These are phyloP conservation scores for Athene cunicularia DNA, from an alignment of 2,113 vertebrate species.

Conservation along the genomic window DNA sequence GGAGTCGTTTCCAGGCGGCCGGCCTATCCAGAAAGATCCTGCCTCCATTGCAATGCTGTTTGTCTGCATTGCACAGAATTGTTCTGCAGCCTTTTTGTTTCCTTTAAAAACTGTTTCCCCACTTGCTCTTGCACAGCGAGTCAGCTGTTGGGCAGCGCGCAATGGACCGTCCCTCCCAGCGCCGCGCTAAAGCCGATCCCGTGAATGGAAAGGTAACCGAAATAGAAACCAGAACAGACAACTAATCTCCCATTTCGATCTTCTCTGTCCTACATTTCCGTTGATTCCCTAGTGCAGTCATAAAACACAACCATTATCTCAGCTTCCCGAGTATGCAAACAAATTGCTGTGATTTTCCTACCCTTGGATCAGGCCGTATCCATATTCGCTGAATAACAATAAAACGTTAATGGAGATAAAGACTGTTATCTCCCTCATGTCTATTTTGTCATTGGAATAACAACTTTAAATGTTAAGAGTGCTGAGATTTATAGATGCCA, in stretches of 20 bases:
- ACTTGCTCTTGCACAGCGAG: background rate
- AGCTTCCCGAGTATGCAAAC: slow-evolving; percentile 25
- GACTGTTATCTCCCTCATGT: slow-evolving; percentile 65
- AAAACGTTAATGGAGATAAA: slow-evolving; percentile 70
- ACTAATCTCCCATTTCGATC: background rate
- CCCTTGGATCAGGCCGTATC: slow-evolving; percentile 12
- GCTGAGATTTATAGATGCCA: slow-evolving; percentile 59
- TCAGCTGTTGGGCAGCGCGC: background rate
- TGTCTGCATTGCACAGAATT: background rate
- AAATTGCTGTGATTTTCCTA: slow-evolving; percentile 63
- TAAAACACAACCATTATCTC: slow-evolving; percentile 31
- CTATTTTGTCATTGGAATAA: slow-evolving; percentile 66
- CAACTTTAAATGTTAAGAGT: slow-evolving; percentile 64
- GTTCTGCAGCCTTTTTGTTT: background rate
- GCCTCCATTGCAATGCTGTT: background rate
- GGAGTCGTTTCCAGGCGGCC: accelerated
- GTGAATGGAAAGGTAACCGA: background rate
- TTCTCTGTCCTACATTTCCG: background rate
- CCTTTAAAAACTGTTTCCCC: background rate
- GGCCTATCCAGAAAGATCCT: background rate
- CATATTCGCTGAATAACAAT: slow-evolving; percentile 65
- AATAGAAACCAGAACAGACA: background rate
- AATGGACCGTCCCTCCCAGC: background rate
- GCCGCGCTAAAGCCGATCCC: background rate
- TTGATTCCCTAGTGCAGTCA: background rate